Conservation (phyloP, 2,113 vertebrate species). For the Nanorana parkeri region DNA sequence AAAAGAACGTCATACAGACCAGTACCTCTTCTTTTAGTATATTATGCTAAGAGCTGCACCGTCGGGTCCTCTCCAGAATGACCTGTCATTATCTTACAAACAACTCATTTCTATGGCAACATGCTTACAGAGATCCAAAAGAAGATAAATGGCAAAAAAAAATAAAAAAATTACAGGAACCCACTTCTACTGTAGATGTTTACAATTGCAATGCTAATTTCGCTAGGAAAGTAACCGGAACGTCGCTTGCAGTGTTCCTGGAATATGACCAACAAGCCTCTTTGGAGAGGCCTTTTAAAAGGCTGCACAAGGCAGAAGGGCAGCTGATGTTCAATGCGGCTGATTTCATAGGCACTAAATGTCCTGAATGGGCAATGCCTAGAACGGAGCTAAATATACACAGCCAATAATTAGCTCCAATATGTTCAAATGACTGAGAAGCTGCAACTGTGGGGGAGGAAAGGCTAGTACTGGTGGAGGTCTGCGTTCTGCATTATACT, state of each 20-base stretch:
- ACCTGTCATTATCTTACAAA: conserved; percentile 50
- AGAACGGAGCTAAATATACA: too few relatives aligned
- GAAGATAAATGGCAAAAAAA: conserved; percentile 45
- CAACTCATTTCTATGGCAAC: conserved; percentile 50
- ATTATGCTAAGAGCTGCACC: conserved; percentile 9
- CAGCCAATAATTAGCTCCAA: too few relatives aligned
- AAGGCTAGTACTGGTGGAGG: too few relatives aligned
- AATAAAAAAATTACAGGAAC: conserved; percentile 45
- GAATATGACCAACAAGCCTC: conserved; percentile 3
- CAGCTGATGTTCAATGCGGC: not conserved
- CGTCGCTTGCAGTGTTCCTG: not conserved
- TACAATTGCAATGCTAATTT: conserved; percentile 43
- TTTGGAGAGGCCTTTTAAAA: conserved; percentile 3
- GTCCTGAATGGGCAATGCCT: too few relatives aligned
- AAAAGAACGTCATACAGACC: too few relatives aligned
- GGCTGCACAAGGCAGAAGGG: not conserved
- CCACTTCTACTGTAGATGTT: conserved; percentile 42
- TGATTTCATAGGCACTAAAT: not conserved
- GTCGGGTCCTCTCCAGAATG: conserved; percentile 26
- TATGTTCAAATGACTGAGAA: too few relatives aligned
- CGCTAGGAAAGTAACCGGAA: conserved; percentile 3
- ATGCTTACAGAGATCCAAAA: conserved; percentile 47
- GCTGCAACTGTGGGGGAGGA: too few relatives aligned
- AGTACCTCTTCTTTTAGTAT: not conserved
- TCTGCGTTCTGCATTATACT: too few relatives aligned